A percentile compares a stretch with the other conserved stretches of the same genome.
Evolutionary conservation across 2,888 invertebrate genomes (phyloP).

Genomic region (Hydriomena furcata): DNA sequence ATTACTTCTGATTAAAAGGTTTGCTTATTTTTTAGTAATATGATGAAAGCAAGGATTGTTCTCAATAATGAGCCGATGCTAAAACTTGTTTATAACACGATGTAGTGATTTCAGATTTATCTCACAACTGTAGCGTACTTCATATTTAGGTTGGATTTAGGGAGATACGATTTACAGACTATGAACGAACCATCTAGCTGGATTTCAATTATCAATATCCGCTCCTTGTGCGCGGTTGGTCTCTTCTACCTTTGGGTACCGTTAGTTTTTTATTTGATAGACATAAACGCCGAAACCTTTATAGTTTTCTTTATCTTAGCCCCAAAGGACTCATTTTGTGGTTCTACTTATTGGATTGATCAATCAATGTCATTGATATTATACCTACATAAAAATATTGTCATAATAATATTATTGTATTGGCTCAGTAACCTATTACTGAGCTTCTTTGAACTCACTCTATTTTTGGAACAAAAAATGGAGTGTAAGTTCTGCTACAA

Average conservation of each 20-base stretch:
- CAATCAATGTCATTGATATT: no score
- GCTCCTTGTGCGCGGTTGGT: constrained; percentile 3
- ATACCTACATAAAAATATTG: no score
- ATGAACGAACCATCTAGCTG: constrained; percentile 3
- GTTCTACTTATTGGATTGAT: no score
- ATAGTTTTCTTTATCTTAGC: neutral
- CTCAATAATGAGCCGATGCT: constrained; percentile 9
- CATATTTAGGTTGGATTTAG: neutral
- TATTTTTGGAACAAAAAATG: no score
- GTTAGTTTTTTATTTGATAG: constrained; percentile 3
- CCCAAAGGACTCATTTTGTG: no score
- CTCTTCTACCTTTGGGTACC: constrained; percentile 7
- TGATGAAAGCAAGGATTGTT: constrained; percentile 5
- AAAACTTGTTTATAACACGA: constrained; percentile 4
- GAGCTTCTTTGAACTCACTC: no score
- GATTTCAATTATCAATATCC: constrained; percentile 33
- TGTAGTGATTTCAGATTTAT: constrained; percentile 4
- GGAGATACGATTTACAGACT: neutral
- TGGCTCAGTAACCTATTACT: no score
- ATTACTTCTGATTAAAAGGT: constrained; percentile 1
- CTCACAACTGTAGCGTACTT: neutral
- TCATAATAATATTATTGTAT: no score
- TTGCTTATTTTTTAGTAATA: neutral
- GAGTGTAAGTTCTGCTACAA: no score
- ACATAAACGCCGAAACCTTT: neutral